Evolutionary conservation across 2,113 vertebrate genomes (phyloP).

Genomic region (Tylochromis polylepis): DNA sequence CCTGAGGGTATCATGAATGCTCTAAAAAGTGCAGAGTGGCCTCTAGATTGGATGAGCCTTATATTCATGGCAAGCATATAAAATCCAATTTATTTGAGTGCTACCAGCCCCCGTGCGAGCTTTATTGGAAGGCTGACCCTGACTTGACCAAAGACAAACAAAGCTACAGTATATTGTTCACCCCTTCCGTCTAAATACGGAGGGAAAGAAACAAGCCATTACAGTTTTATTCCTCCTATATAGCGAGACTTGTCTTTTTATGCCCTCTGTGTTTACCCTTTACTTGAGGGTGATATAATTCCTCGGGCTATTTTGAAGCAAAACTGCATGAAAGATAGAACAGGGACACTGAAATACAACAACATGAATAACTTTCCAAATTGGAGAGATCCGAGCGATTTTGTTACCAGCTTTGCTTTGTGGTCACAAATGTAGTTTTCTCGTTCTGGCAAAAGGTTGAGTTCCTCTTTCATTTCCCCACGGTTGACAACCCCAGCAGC

Average conservation of each 20-base stretch:
- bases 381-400: slow-evolving; percentile 31
- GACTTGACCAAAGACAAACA: slow-evolving; percentile 47
- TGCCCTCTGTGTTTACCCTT: slow-evolving; percentile 30
- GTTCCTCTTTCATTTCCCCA: slow-evolving; percentile 63
- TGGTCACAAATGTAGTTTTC: slow-evolving; percentile 63
- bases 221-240: slow-evolving; percentile 30
- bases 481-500: slow-evolving; percentile 57
- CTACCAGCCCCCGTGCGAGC: slow-evolving; percentile 17
- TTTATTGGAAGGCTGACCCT: slow-evolving; percentile 57
- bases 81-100: slow-evolving; percentile 62
- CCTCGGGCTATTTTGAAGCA: slow-evolving; percentile 24
- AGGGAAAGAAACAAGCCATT: slow-evolving; percentile 23
- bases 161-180: slow-evolving; percentile 22
- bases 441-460: slow-evolving; percentile 40
- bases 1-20: slow-evolving; percentile 61
- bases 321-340: not conserved
- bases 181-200: slow-evolving; percentile 35
- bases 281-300: slow-evolving; percentile 26
- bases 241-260: slow-evolving; percentile 18
- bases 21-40: slow-evolving; percentile 56
- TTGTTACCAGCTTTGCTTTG: slow-evolving; percentile 38
- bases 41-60: slow-evolving; percentile 55
- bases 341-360: slow-evolving; percentile 7
- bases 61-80: slow-evolving; percentile 48
- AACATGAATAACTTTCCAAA: slow-evolving; percentile 39